phyloP scores from a whole-genome alignment of 2,797 vertebrate genomes.

The Etheostoma perlongum region DNA sequence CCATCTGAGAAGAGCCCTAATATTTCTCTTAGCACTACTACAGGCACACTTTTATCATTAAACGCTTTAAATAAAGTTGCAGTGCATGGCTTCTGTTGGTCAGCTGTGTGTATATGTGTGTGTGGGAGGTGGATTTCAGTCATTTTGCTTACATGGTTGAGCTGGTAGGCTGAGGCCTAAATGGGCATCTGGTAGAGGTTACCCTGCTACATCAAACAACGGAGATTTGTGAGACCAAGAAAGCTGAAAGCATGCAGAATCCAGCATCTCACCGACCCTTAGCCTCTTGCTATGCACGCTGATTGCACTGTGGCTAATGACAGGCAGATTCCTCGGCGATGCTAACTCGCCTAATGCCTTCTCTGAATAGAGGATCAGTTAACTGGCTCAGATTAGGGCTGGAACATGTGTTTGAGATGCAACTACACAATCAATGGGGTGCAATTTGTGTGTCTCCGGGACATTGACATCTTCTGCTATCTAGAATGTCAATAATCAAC shows the following conservation, averaged over 20 bases:
- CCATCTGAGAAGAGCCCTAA: slow-evolving; percentile 50
- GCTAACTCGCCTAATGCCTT: slow-evolving; percentile 66
- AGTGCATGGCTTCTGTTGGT: slow-evolving; percentile 14
- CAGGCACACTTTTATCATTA: slow-evolving; percentile 24
- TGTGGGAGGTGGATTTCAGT: slow-evolving; percentile 33
- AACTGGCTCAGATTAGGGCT: slow-evolving; percentile 51
- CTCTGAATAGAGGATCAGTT: slow-evolving; percentile 64
- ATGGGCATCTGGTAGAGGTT: slow-evolving; percentile 80
- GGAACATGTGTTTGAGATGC: slow-evolving; percentile 47
- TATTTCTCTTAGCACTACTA: slow-evolving; percentile 38
- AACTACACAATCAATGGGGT: slow-evolving; percentile 59
- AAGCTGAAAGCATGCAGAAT: slow-evolving; percentile 36
- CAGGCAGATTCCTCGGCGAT: slow-evolving; percentile 57
- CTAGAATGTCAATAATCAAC: slow-evolving; percentile 32
- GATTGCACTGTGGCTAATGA: slow-evolving; percentile 63
- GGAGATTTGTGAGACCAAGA: slow-evolving; percentile 52
- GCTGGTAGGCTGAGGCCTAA: slow-evolving; percentile 29
- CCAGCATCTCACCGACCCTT: slow-evolving; percentile 63
- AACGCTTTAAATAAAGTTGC: slow-evolving; percentile 24
- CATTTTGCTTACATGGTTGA: slow-evolving; percentile 50
- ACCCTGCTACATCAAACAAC: slow-evolving; percentile 75
- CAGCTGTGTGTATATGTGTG: slow-evolving; percentile 1
- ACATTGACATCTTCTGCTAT: slow-evolving; percentile 42
- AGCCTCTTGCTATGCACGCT: slow-evolving; percentile 55
- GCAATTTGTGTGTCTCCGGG: slow-evolving; percentile 55